Base-by-base conservation (phyloP, 2,888 invertebrate genomes). In the Papilio elwesi region DNA sequence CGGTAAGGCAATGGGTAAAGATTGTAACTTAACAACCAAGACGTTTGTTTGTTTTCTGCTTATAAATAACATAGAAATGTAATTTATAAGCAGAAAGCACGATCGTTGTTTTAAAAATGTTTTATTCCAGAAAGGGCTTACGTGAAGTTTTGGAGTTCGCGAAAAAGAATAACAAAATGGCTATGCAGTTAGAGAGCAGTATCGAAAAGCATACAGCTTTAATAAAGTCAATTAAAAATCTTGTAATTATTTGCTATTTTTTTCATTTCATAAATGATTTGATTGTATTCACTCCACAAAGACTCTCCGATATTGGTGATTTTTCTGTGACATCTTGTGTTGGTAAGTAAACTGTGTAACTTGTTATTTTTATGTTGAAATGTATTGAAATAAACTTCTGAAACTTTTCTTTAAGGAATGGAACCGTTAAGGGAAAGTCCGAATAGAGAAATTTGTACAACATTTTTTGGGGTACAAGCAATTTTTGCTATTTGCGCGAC, bases 241-340 rank as follows among this genome's bases (percentile, higher is more conserved):
- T 84, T 26, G 57, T 86, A n/a, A 57, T 85, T 4, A 70, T 78
- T n/a, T 82, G 81, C 43, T 84, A 83, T 53, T 43, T 71, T 0
- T 83, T 82, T 47, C 84, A 85, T 74, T 80, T 84, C 6, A 55
- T 84, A 0, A 83, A 85, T 52, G 84, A 80, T 62, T 64, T 82
- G n/a, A 55, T 84, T 13, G 77, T 85, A 15, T 86, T 76, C 51
- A 80, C 83, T 74, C 83, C 84, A 1, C 70, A 79, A 38, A 80
- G 84, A 71, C 77, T 78, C n/a, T 62, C 81, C 2, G 72, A 72
- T 6, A 79, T 82, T 71, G 76, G 78, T 16, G 78, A 79, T 26
- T 82, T 79, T 71, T 77, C 81, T 0, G 68, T 81, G 6, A 77
- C 68, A 12, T 79, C 83, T 71, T 87, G 87, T 74, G 81, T 81